These are phyloP conservation scores for Zaprionus ghesquierei DNA, from an alignment of 1,140 invertebrate genomes.

Conservation along the genomic window DNA sequence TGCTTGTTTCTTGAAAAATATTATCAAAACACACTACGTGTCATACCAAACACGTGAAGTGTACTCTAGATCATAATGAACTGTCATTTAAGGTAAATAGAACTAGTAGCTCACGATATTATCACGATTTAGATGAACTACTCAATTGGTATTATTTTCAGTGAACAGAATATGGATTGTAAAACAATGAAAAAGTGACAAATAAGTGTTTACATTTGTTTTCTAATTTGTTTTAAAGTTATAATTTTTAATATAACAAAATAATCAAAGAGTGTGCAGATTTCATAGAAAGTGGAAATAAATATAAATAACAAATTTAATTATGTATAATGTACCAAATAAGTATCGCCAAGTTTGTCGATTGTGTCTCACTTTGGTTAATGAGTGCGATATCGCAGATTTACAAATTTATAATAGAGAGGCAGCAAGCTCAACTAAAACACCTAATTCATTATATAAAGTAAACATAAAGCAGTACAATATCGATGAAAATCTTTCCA, in stretches of 20 bases:
- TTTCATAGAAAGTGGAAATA: conserved; percentile 50
- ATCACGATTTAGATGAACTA: conserved; percentile 37
- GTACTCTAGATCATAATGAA: neutral
- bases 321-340: conserved; percentile 85
- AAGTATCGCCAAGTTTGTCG: conserved; percentile 85
- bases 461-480: conserved; percentile 31
- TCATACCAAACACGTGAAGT: neutral
- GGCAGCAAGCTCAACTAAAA: conserved; percentile 37
- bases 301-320: conserved; percentile 57
- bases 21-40: neutral
- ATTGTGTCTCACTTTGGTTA: conserved; percentile 83
- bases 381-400: conserved; percentile 76
- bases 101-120: conserved; percentile 38
- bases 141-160: conserved; percentile 59
- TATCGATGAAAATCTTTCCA: conserved; percentile 31
- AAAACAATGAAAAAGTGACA: conserved; percentile 76
- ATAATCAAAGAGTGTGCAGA: conserved; percentile 32
- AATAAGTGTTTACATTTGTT: conserved; percentile 74
- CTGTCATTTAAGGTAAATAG: conserved; percentile 2
- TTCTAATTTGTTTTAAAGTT: conserved; percentile 79
- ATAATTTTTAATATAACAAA: conserved; percentile 64
- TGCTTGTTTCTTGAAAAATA: neutral
- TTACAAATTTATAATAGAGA: conserved; percentile 79
- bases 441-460: conserved; percentile 14
- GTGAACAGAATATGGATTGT: conserved; percentile 72